These are phyloP conservation scores for Chamaedrilus cognettii DNA, from an alignment of 2,888 invertebrate species.

Conservation along the genomic window DNA sequence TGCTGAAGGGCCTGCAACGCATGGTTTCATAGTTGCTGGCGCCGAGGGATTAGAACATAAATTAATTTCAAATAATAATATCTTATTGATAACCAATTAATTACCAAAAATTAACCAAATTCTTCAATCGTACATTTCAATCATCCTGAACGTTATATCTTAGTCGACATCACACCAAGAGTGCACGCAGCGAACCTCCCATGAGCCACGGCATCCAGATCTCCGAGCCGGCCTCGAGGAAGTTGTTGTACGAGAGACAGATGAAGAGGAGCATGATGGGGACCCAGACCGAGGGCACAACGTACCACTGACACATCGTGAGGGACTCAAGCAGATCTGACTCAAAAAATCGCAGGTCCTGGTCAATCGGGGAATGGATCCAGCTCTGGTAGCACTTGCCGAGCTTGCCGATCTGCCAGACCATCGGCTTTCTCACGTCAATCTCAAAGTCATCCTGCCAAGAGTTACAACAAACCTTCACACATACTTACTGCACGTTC, in stretches of 20 bases:
- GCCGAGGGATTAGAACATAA: too few relatives aligned
- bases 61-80: too few relatives aligned
- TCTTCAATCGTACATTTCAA: too few relatives aligned
- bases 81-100: too few relatives aligned
- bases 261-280: constrained; percentile 42
- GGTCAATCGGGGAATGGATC: constrained; percentile 61
- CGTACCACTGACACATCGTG: constrained; percentile 49
- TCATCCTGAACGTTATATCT: neutral
- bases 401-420: constrained; percentile 57
- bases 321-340: constrained; percentile 48
- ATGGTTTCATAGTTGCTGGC: too few relatives aligned
- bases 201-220: neutral
- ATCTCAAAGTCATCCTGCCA: too few relatives aligned
- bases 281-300: constrained; percentile 51
- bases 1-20: too few relatives aligned
- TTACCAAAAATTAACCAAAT: too few relatives aligned
- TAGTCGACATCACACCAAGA: neutral
- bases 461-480: too few relatives aligned
- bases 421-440: constrained; percentile 47
- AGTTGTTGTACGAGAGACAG: constrained; percentile 34
- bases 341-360: constrained; percentile 57
- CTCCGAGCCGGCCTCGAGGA: constrained; percentile 9
- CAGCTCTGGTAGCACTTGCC: constrained; percentile 59
- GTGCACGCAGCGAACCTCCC: constrained; percentile 6
- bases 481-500: too few relatives aligned